Base-by-base conservation (phyloP, 1,140 invertebrate species). In the Polypedilum vanderplanki region DNA sequence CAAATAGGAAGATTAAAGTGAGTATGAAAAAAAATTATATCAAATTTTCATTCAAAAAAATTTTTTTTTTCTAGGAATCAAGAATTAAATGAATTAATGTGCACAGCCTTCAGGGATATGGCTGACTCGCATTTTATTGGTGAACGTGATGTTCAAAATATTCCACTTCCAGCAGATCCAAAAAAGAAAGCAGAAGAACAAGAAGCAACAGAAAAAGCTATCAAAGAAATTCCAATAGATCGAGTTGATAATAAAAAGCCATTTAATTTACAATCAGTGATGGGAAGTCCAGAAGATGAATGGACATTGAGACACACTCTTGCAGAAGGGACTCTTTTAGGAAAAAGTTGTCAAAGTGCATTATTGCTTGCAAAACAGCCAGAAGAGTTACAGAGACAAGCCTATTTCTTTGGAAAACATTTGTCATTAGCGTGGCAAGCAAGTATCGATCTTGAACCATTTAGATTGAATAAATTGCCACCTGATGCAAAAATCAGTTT, bases 381-480 rank as follows among this genome's bases (percentile, higher is more conserved):
- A n/a, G 83, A 88, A 67, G 85, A 87, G 10, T 81, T 92, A 65
- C 90, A 92, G 79, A 85, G 88, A 33, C 87, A 90, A 80, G 95
- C 93, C 0, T 95, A 92, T 81, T 86, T 91, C 65, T 97, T 97
- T 88, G 96, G 95, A 15, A 92, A 93, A 82, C 92, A 97, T 84
- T 85, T 97, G 73, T 93, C 93, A 0, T 85, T 96, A 40, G 93
- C 93, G 41, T 95, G 93, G 90, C 94, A 97, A 84, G 94, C 95
- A n/a, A 87, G 87, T 78, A 78, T 88, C 2, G 88, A 89, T 78
- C 82, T 91, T 17, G 89, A 90, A 77, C 87, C 88, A 9, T 91
- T 86, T 76, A 85, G 81, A 76, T 75, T 79, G 12, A 77, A 79
- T 57, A 78, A 80, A 3, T 74, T 82, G 9, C 79, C 81, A 0